A percentile compares a stretch with the other conserved stretches of the same genome.
Evolutionary conservation across 2,113 vertebrate species (phyloP).

Genomic region (Hippopotamus amphibius): DNA sequence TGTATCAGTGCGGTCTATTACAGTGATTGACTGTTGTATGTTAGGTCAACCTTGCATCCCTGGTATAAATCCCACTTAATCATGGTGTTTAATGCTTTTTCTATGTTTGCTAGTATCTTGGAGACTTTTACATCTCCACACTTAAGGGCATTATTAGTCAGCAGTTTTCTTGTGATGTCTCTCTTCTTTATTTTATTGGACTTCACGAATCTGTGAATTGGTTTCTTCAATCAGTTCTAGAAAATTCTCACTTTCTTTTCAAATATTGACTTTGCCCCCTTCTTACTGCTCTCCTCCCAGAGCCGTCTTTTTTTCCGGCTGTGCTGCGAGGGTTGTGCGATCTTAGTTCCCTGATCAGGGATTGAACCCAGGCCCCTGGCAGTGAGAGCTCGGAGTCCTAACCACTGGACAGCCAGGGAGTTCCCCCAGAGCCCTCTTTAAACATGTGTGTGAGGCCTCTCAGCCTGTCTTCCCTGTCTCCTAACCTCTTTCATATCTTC

Average conservation of each 20-base stretch:
- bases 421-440: background rate
- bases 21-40: too few relatives aligned
- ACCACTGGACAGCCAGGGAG: too few relatives aligned
- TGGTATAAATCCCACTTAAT: background rate
- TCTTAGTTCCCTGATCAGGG: too few relatives aligned
- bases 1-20: accelerated
- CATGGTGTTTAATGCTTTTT: background rate
- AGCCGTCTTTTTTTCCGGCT: background rate
- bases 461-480: background rate
- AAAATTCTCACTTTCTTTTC: background rate
- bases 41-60: background rate
- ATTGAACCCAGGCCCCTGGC: too few relatives aligned
- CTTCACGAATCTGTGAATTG: background rate
- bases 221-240: background rate
- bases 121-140: background rate
- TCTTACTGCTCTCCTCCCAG: background rate
- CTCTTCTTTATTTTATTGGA: background rate
- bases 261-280: background rate
- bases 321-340: too few relatives aligned
- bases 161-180: background rate
- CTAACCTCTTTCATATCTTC: too few relatives aligned
- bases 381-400: too few relatives aligned
- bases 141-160: background rate
- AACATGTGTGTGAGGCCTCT: background rate
- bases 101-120: background rate